A percentile compares a stretch with the other conserved stretches of the same genome.
phyloP scores from a whole-genome alignment of 2,888 invertebrate species.

The Cheilosia pagana region DNA sequence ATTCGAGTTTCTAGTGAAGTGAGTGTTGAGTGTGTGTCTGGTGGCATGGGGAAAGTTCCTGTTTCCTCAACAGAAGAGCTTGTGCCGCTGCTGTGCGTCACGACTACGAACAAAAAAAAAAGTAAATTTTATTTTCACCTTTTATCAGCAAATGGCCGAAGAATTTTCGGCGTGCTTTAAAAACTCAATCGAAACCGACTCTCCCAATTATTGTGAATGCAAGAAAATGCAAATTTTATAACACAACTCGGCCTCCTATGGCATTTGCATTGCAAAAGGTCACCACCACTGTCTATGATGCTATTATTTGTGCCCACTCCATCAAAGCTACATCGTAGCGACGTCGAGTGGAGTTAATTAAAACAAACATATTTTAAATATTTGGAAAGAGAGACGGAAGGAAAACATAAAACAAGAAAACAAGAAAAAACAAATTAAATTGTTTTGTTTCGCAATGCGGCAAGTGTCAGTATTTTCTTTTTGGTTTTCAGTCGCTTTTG shows the following conservation, averaged over 20 bases:
- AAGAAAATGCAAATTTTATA: background rate
- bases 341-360: slow-evolving; percentile 66
- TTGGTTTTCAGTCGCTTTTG: slow-evolving; percentile 15
- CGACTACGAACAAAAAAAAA: slow-evolving; percentile 37
- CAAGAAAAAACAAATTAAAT: slow-evolving; percentile 34
- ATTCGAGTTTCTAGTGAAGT: slow-evolving; percentile 52
- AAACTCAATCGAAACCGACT: background rate
- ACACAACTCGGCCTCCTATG: background rate
- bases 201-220: background rate
- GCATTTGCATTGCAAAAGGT: slow-evolving; percentile 53
- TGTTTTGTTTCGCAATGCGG: slow-evolving; percentile 73
- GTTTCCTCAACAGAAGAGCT: slow-evolving; percentile 58
- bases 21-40: slow-evolving; percentile 44
- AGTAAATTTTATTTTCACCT: slow-evolving; percentile 56
- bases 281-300: slow-evolving; percentile 21
- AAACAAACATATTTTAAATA: slow-evolving; percentile 73
- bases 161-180: slow-evolving; percentile 32
- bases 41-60: slow-evolving; percentile 72
- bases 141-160: slow-evolving; percentile 67
- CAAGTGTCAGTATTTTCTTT: slow-evolving; percentile 60
- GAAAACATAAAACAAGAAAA: slow-evolving; percentile 47
- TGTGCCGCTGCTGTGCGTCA: slow-evolving; percentile 62
- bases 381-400: slow-evolving; percentile 66
- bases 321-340: slow-evolving; percentile 19
- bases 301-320: slow-evolving; percentile 26